These are phyloP conservation scores for Phalera bucephala DNA, from an alignment of 2,888 invertebrate species.

Conservation along the genomic window DNA sequence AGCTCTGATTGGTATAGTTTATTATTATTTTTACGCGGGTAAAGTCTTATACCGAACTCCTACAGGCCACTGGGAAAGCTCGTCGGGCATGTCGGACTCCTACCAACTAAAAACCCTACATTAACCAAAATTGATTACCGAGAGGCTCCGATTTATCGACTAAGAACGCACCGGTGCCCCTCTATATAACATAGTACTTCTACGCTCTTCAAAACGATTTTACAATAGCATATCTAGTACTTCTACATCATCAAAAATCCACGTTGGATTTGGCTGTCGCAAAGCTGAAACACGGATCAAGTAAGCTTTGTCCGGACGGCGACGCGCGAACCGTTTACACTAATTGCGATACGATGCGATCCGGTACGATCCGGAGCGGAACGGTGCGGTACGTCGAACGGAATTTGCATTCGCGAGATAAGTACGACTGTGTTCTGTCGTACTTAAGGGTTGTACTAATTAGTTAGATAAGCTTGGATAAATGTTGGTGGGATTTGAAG, in stretches of 20 bases:
- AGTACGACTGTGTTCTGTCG: conserved; percentile 16
- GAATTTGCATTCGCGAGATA: conserved; percentile 37
- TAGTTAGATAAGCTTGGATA: conserved; percentile 16
- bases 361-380: conserved; percentile 15
- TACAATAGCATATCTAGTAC: conserved; percentile 13
- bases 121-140: too few relatives aligned
- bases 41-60: too few relatives aligned
- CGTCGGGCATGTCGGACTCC: too few relatives aligned
- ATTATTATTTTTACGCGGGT: too few relatives aligned
- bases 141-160: too few relatives aligned
- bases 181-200: too few relatives aligned
- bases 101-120: too few relatives aligned
- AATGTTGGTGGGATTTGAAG: too few relatives aligned
- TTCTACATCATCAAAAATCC: conserved; percentile 32
- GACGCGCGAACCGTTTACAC: conserved; percentile 62
- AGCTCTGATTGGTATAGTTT: too few relatives aligned
- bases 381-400: conserved; percentile 21
- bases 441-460: conserved; percentile 27
- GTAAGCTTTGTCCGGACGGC: conserved; percentile 62
- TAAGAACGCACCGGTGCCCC: too few relatives aligned
- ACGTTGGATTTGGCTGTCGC: conserved; percentile 69
- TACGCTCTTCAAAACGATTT: too few relatives aligned
- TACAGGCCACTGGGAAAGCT: too few relatives aligned
- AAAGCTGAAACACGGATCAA: conserved; percentile 72
- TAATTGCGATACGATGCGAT: conserved; percentile 74